phyloP scores from a whole-genome alignment of 2,113 vertebrate species.

The Pachyramphus minor region DNA sequence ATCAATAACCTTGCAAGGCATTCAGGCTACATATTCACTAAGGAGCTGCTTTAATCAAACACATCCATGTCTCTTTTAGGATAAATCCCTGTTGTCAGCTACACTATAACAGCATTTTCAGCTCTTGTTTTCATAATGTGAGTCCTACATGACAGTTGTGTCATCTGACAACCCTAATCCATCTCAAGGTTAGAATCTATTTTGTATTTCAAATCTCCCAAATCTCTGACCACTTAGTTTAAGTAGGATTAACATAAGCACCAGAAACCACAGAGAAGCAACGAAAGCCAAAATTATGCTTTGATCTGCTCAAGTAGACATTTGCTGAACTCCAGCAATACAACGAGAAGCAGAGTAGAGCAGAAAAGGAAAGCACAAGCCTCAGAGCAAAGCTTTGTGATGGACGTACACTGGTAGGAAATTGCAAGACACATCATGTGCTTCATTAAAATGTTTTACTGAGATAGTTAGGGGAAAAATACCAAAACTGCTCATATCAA shows the following conservation, averaged over 20 bases:
- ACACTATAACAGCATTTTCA: conserved; percentile 21
- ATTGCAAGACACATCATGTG: neutral
- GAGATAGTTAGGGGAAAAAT: neutral
- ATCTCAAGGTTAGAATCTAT: conserved; percentile 62
- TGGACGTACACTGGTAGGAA: neutral
- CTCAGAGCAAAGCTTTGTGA: neutral
- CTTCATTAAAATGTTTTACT: neutral
- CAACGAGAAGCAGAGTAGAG: neutral
- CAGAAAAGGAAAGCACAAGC: neutral
- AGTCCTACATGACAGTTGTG: conserved; percentile 47
- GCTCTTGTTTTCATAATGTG: conserved; percentile 26
- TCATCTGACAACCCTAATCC: conserved; percentile 45
- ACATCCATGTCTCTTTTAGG: conserved; percentile 11
- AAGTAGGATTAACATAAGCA: conserved; percentile 60
- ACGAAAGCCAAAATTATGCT: conserved; percentile 61
- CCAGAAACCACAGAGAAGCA: conserved; percentile 52
- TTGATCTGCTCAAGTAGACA: conserved; percentile 66
- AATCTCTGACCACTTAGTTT: conserved; percentile 60
- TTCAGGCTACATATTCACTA: conserved; percentile 21
- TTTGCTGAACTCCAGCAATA: conserved; percentile 50
- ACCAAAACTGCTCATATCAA: neutral
- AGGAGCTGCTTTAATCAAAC: conserved; percentile 45
- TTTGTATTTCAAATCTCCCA: conserved; percentile 62
- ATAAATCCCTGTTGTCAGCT: conserved; percentile 44
- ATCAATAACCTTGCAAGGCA: conserved; percentile 55